phyloP scores from a whole-genome alignment of 2,113 vertebrate genomes.

The Python bivittatus region DNA sequence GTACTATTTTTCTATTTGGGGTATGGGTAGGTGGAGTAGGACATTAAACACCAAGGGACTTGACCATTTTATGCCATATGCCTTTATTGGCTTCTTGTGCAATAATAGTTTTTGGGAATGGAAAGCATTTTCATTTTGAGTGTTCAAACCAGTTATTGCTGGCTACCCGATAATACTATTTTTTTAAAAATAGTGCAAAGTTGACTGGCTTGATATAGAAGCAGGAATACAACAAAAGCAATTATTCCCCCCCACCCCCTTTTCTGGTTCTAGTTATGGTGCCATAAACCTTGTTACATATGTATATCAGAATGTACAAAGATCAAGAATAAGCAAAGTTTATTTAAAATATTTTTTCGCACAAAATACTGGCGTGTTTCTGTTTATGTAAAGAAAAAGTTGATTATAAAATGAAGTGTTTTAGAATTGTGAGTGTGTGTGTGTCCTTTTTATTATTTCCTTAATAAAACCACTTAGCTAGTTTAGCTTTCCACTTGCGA shows the following conservation, averaged over 20 bases:
- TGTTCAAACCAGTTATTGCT: slow-evolving; percentile 77
- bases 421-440: slow-evolving; percentile 65
- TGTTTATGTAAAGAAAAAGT: slow-evolving; percentile 75
- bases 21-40: slow-evolving; percentile 61
- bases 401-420: slow-evolving; percentile 77
- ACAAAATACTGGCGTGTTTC: slow-evolving; percentile 80
- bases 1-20: slow-evolving; percentile 84
- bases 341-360: slow-evolving; percentile 85
- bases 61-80: slow-evolving; percentile 85
- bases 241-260: slow-evolving; percentile 64
- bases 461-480: slow-evolving; percentile 12
- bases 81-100: slow-evolving; percentile 91
- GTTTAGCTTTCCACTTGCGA: slow-evolving; percentile 34
- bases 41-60: slow-evolving; percentile 72
- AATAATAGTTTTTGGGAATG: slow-evolving; percentile 78
- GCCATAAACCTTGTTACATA: slow-evolving; percentile 85
- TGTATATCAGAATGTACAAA: slow-evolving; percentile 82
- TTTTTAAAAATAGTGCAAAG: slow-evolving; percentile 64
- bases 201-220: slow-evolving; percentile 75
- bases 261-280: slow-evolving; percentile 78
- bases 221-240: slow-evolving; percentile 62
- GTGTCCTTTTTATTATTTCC: slow-evolving; percentile 61
- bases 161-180: slow-evolving; percentile 72
- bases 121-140: slow-evolving; percentile 69
- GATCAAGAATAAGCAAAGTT: slow-evolving; percentile 71